Evolutionary conservation across 1,140 invertebrate genomes (phyloP).

Genomic region (Phocides pigmalion): DNA sequence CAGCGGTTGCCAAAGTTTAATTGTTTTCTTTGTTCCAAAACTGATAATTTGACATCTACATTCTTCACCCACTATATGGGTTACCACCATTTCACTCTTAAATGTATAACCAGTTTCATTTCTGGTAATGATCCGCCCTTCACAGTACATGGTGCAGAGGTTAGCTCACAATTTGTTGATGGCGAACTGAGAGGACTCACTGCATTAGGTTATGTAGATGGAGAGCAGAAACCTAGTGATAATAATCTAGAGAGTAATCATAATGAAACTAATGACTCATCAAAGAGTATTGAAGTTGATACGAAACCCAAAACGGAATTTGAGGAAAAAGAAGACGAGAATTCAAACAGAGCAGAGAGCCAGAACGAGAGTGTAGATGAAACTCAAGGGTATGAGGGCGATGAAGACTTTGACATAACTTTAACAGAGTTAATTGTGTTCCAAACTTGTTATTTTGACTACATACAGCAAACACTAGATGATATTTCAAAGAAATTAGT

Average conservation of each 20-base stretch:
- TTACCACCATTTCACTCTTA: constrained; percentile 75
- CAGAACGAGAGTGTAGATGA: constrained; percentile 48
- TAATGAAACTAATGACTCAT: neutral
- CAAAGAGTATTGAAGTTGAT: constrained; percentile 23
- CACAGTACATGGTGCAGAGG: constrained; percentile 65
- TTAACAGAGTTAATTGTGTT: constrained; percentile 67
- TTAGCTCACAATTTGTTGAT: constrained; percentile 67
- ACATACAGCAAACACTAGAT: constrained; percentile 53
- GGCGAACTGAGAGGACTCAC: constrained; percentile 56
- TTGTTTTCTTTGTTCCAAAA: constrained; percentile 70
- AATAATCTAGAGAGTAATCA: constrained; percentile 4
- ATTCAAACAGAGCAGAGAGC: constrained; percentile 42
- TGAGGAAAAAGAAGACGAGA: constrained; percentile 23
- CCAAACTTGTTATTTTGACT: constrained; percentile 71
- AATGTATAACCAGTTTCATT: constrained; percentile 69
- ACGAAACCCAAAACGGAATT: constrained; percentile 34
- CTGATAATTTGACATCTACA: constrained; percentile 50
- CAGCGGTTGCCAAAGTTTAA: constrained; percentile 58
- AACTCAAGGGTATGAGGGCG: constrained; percentile 61
- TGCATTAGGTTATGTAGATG: constrained; percentile 64
- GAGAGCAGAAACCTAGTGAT: constrained; percentile 45
- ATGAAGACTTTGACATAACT: constrained; percentile 78
- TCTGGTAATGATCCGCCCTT: constrained; percentile 71
- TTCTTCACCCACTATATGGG: constrained; percentile 78
- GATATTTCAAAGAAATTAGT: constrained; percentile 61